Conservation (phyloP, 2,888 invertebrate species). For the Drosophila nigritarsus region DNA sequence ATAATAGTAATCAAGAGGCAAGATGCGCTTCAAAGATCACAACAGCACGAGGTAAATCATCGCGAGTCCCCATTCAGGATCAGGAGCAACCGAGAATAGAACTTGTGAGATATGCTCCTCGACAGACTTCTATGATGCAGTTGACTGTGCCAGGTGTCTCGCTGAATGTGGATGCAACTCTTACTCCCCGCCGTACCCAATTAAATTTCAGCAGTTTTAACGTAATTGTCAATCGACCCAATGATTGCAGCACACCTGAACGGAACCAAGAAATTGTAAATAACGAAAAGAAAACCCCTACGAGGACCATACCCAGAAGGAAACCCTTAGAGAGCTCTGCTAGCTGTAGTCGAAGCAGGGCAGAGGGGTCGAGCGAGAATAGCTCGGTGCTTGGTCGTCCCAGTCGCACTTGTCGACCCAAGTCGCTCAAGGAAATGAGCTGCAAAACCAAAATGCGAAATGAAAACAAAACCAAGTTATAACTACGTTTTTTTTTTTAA, state of each 20-base stretch:
- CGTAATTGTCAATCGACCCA: conserved; percentile 9
- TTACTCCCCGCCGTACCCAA: conserved; percentile 25
- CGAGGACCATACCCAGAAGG: background rate
- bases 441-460: conserved; percentile 28
- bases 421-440: conserved; percentile 42
- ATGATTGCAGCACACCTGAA: conserved; percentile 35
- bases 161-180: background rate
- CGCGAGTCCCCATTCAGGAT: background rate
- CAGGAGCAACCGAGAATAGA: conserved; percentile 26
- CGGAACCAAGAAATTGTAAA: background rate
- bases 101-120: background rate
- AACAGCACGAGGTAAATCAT: background rate
- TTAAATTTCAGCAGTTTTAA: conserved; percentile 36
- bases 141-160: conserved; percentile 3
- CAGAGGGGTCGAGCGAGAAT: conserved; percentile 5
- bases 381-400: conserved; percentile 27
- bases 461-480: background rate
- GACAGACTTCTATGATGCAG: background rate
- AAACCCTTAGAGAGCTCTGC: background rate
- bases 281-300: background rate
- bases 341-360: background rate
- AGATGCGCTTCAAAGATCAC: background rate
- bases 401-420: conserved; percentile 48
- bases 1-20: background rate
- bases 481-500: background rate